Evolutionary conservation across 2,113 vertebrate species (phyloP).

Genomic region (Petroica traversi): DNA sequence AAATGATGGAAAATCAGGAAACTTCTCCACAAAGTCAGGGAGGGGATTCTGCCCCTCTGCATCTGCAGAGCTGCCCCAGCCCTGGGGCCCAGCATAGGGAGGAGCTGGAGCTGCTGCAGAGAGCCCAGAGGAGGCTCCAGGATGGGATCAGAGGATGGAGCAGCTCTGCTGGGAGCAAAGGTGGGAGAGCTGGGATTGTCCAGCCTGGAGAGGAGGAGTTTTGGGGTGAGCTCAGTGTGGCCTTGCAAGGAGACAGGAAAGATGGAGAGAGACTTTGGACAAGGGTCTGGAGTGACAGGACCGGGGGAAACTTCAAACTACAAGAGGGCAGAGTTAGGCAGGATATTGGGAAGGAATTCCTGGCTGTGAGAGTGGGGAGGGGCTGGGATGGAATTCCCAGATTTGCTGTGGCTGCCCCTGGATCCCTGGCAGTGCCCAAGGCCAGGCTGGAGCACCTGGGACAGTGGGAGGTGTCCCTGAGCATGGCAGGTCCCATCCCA

Average conservation of each 20-base stretch:
- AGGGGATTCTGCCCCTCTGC: not conserved
- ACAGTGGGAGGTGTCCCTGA: not conserved
- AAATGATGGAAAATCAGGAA: not conserved
- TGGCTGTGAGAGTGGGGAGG: fast-evolving
- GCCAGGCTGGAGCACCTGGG: not conserved
- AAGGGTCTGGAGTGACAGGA: not conserved
- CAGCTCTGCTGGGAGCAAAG: not conserved
- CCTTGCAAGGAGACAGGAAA: not conserved
- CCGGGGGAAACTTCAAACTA: not conserved
- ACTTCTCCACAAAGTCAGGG: not conserved
- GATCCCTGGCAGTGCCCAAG: not conserved
- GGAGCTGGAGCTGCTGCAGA: not conserved
- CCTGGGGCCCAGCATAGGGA: not conserved
- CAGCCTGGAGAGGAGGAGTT: not conserved
- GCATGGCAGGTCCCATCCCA: not conserved
- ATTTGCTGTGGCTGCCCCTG: not conserved
- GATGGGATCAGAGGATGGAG: not conserved
- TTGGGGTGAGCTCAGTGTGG: fast-evolving
- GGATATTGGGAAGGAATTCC: not conserved
- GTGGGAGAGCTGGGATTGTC: not conserved
- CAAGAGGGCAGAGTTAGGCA: fast-evolving
- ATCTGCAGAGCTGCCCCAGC: not conserved
- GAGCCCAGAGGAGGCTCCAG: not conserved
- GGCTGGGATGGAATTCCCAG: not conserved
- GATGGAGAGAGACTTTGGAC: not conserved